A percentile compares a stretch with the other conserved stretches of the same genome.
These are phyloP conservation scores for Drosophila biarmipes DNA, from an alignment of 1,140 invertebrate genomes.

Conservation along the genomic window DNA sequence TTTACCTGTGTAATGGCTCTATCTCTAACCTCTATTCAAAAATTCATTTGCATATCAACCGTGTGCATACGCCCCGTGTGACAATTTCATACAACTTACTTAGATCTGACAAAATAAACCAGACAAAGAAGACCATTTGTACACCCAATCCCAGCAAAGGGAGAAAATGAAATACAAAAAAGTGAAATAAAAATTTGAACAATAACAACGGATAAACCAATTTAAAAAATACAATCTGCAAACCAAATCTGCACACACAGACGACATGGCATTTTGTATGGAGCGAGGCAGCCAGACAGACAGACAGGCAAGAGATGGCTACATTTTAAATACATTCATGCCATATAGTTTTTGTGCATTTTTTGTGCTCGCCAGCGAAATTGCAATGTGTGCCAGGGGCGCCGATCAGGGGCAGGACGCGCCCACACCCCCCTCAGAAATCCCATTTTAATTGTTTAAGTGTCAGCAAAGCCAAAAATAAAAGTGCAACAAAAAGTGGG, in stretches of 20 bases:
- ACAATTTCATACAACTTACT: constrained; percentile 32
- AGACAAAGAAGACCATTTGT: constrained; percentile 18
- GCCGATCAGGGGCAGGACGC: constrained; percentile 9
- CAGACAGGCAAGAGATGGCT: constrained; percentile 23
- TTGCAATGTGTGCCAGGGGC: constrained; percentile 35
- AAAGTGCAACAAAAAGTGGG: constrained; percentile 34
- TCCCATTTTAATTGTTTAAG: constrained; percentile 55
- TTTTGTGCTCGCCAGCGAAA: constrained; percentile 17
- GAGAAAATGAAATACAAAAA: constrained; percentile 27
- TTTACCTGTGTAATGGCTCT: constrained; percentile 39
- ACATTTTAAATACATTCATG: constrained; percentile 54
- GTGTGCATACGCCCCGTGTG: constrained; percentile 49
- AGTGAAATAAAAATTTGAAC: constrained; percentile 30
- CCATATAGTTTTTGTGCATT: constrained; percentile 28
- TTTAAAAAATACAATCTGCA: constrained; percentile 57
- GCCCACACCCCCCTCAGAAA: constrained; percentile 13
- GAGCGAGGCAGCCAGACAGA: neutral
- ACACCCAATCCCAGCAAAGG: constrained; percentile 14
- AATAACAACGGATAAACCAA: constrained; percentile 55
- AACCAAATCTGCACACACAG: constrained; percentile 39
- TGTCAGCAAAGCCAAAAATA: constrained; percentile 49
- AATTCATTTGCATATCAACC: constrained; percentile 51
- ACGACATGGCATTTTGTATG: constrained; percentile 23
- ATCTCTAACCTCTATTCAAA: constrained; percentile 39
- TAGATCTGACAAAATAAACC: constrained; percentile 16